Base-by-base conservation (phyloP, 2,113 vertebrate species). In the Accipiter cooperii region DNA sequence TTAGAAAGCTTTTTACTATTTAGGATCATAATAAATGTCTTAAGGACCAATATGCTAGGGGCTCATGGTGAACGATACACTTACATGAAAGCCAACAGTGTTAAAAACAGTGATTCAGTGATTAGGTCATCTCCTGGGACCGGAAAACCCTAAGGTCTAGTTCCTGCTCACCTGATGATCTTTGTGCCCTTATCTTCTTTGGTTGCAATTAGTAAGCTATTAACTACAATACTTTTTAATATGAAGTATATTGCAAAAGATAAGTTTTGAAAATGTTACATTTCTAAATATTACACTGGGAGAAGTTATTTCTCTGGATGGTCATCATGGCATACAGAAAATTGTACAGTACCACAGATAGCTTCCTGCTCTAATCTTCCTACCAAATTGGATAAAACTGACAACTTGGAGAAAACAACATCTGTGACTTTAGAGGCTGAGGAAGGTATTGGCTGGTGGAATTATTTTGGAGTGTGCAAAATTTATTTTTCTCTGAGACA, bases 401-500 rank as follows among this genome's bases (percentile, higher is more conserved):
- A 90, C 55, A 88, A 91, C 74, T 77, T 29, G 17, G 75, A 91
- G 61, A 87, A 98, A 96, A 58, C 36, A 65, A 38, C 86, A 66
- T 66, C 88, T 94, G 73, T 97, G 75, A 74, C 70, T 96, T 80
- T 78, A 55, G 57, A 94, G 75, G 58, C 63, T 60, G 83, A 90
- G 17, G 17, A 76, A 81, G 8, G 40, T 75, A 76, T 89, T 93
- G 65, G 70, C 77, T 80, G 44, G 61, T 79, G 55, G 60, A 93
- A 85, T 83, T 84, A 58, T 83, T 97, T 86, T 73, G 24, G n/a
- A 75, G 34, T 22, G 5, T 40, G 21, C 1, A 44, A 75, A 14
- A 83, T 87, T 96, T 84, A 20, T 84, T 78, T 84, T 77, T 94
- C 89, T 61, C 26, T 85, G 87, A 69, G 44, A 95, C 96, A 97